Evolutionary conservation across 2,888 invertebrate species (phyloP), one percentile per base, ranked within the genome.

Genomic region (Gonocerus acuteangulatus): DNA sequence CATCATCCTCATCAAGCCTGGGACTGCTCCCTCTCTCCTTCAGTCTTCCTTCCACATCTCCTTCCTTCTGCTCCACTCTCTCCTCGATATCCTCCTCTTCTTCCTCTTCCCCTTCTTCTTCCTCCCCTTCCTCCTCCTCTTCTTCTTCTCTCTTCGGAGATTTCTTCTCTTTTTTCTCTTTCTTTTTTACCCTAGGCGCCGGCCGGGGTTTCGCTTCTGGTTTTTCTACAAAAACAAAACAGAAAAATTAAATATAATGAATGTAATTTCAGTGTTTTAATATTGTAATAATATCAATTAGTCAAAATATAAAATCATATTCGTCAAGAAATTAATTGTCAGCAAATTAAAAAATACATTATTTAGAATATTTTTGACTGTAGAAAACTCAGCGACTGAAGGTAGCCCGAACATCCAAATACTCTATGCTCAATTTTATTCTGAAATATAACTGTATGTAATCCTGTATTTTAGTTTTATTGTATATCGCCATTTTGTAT

Each of bases 1-100:
- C 75, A 73, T 74, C 76, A 75, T 75, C 76, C 73, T 74, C 75
- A 67, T 73, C 74, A 64, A 71, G 73, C 71, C 70, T 72, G 72
- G 68, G 74, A 71, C 72, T 73, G 45, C 65, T 67, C 66, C 66
- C 66, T 66, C 51, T 49, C 36, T 47, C 51, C 48, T 16, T 47
- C 16, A 52, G 54, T 15, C 60, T 52, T 23, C 42, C 52, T 32
- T 61, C 61, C 49, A 49, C 47, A 15, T 45, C 49, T 16, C 34
- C 34, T 21, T 63, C 61, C 32, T 61, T 51, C n/a, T 49, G 36
- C 16, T 51, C 45, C n/a, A 23, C 27, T 23, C 60, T 60, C 44
- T 60, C 60, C 21, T 56, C 56, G 9, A 11, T 19, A 6, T 48
- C 60, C 44, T 36, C 52, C 2, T 42, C 60, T 39, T 48, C 48